phyloP scores from a whole-genome alignment of 2,888 invertebrate genomes.

The Dilophus febrilis region DNA sequence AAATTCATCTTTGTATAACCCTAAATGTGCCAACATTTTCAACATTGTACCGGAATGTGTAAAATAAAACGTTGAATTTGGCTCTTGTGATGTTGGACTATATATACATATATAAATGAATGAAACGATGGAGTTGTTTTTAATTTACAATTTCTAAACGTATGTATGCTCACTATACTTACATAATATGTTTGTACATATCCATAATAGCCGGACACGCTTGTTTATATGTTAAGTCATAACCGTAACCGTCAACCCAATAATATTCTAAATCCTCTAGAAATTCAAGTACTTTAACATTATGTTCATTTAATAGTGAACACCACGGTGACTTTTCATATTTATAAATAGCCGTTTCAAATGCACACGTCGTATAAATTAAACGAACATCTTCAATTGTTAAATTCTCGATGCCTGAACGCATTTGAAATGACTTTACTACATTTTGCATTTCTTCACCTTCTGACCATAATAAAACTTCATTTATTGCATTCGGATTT shows the following conservation, averaged over 20 bases:
- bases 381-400: conserved; percentile 38
- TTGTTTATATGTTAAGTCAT: conserved; percentile 50
- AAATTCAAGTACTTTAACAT: conserved; percentile 50
- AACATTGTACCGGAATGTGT: conserved; percentile 69
- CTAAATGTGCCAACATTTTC: conserved; percentile 55
- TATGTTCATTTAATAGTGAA: conserved; percentile 43
- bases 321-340: conserved; percentile 60
- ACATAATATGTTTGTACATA: conserved; percentile 53
- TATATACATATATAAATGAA: conserved; percentile 3
- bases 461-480: conserved; percentile 36
- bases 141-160: background rate
- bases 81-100: conserved; percentile 18
- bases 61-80: conserved; percentile 50
- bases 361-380: conserved; percentile 60
- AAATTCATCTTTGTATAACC: conserved; percentile 47
- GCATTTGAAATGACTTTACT: conserved; percentile 38
- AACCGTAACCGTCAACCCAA: conserved; percentile 69
- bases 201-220: conserved; percentile 58
- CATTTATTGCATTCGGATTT: conserved; percentile 41
- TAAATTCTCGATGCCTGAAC: conserved; percentile 35
- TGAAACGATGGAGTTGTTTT: background rate
- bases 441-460: conserved; percentile 39
- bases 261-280: conserved; percentile 61
- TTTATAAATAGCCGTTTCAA: conserved; percentile 66
- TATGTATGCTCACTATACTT: conserved; percentile 19